Evolutionary conservation across 2,888 invertebrate genomes (phyloP), one percentile per base, ranked within the genome.

Genomic region (Pollenia angustigena): DNA sequence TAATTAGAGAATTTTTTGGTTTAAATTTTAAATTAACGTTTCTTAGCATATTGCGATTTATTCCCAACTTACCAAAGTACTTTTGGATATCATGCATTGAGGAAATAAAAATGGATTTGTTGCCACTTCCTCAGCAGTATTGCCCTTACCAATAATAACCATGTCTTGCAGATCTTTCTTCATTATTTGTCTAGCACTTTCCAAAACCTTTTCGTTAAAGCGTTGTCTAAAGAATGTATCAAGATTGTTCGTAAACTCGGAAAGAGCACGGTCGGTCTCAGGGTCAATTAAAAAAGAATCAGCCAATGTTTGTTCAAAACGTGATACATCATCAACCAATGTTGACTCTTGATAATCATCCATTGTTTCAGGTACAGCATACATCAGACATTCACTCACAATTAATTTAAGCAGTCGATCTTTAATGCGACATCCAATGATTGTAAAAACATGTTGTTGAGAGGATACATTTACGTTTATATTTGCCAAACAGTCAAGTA

Each of bases 81-180:
- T 93, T 83, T 92, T 93, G 0, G 91, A 94, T 8, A 93, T 89
- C 93, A 93, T 93, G 83, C 93, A 93, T 16, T 92, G 90, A 4
- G 93, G 93, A 83, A 93, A 93, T 2, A 91, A 89, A 16, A 92
- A 90, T 0, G 91, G 91, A 90, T 92, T 92, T 81, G 88, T 89
- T 6, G 89, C 88, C 2, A 91, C 90, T n/a, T 90, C 90, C 2
- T 90, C 88, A 0, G 89, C 48, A 0, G 88, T 87, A 71, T 91
- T 92, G 32, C 94, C 94, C 1, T 94, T 94, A 0, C 95, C 94
- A 87, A 95, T 94, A 11, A 94, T 93, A 91, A 95, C 94, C 89
- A 96, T 96, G 88, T 96, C 95, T 92, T 97, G 97, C 75, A 98
- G 94, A 92, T 98, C 97, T 90, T 96, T 96, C 76, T 95, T 95